These are phyloP conservation scores for Sinotaia quadrata DNA, from an alignment of 2,888 invertebrate genomes.

Conservation along the genomic window DNA sequence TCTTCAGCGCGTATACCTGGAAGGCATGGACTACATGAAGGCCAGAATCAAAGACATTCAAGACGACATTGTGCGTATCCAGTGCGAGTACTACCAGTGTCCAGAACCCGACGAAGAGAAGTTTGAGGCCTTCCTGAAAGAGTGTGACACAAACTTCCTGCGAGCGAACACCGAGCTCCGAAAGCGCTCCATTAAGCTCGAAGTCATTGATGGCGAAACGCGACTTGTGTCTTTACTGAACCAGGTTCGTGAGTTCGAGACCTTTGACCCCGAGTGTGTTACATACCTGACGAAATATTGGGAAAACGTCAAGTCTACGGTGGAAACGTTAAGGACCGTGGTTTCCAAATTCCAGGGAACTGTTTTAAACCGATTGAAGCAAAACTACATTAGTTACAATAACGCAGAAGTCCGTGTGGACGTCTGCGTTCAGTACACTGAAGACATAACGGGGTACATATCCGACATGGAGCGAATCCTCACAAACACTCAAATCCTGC, in stretches of 20 bases:
- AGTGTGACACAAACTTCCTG: conserved; percentile 58
- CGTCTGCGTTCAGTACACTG: conserved; percentile 58
- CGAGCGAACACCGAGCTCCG: conserved; percentile 62
- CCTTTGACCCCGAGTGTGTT: conserved; percentile 52
- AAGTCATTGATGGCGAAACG: conserved; percentile 51
- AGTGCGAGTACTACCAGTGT: conserved; percentile 53
- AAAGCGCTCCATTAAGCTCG: conserved; percentile 51
- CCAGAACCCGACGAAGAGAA: conserved; percentile 57
- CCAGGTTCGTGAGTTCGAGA: conserved; percentile 46
- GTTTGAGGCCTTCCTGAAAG: conserved; percentile 55
- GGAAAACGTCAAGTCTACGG: conserved; percentile 59
- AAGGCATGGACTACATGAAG: conserved; percentile 62
- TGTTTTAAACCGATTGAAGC: conserved; percentile 59
- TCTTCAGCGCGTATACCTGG: conserved; percentile 61
- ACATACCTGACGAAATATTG: conserved; percentile 61
- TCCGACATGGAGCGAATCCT: conserved; percentile 50
- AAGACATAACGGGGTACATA: conserved; percentile 57
- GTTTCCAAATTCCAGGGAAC: conserved; percentile 56
- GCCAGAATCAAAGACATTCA: conserved; percentile 56
- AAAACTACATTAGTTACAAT: conserved; percentile 61
- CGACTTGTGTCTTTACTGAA: conserved; percentile 60
- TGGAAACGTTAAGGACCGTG: conserved; percentile 51
- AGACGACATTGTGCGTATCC: conserved; percentile 51
- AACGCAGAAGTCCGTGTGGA: conserved; percentile 52
- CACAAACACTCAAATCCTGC: conserved; percentile 50